phyloP scores from a whole-genome alignment of 1,140 invertebrate genomes.

The Ceratina japonica region DNA sequence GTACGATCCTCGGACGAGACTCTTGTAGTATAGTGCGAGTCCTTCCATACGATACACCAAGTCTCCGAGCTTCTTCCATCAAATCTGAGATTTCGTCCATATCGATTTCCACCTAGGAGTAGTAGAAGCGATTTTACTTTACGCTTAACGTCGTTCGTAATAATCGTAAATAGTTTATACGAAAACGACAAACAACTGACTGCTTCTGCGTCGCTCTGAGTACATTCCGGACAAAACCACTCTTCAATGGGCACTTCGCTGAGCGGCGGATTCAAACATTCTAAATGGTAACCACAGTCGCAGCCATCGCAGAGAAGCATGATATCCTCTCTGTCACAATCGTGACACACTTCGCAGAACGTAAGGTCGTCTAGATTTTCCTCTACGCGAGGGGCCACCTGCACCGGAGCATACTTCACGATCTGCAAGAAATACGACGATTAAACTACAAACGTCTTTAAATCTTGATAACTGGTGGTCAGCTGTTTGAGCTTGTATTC shows the following conservation, averaged over 20 bases:
- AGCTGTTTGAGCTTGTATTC: not conserved
- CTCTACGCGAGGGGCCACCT: constrained; percentile 75
- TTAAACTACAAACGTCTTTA: not conserved
- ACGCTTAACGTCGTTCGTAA: not conserved
- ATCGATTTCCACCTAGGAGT: constrained; percentile 72
- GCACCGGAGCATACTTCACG: constrained; percentile 82
- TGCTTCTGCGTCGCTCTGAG: constrained; percentile 74
- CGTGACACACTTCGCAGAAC: constrained; percentile 90
- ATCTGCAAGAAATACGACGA: constrained; percentile 58
- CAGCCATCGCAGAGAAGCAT: constrained; percentile 95
- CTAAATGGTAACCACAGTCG: constrained; percentile 91
- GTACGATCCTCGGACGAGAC: constrained; percentile 73
- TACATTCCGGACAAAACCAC: constrained; percentile 93
- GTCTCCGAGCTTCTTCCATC: constrained; percentile 73
- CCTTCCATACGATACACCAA: constrained; percentile 70
- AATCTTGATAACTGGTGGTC: not conserved
- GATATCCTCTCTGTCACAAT: constrained; percentile 89
- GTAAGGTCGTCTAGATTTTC: constrained; percentile 85
- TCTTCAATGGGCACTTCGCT: constrained; percentile 87
- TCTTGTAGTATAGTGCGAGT: constrained; percentile 47
- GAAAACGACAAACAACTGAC: constrained; percentile 59
- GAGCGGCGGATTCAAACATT: constrained; percentile 90
- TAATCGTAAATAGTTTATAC: too few species aligned
- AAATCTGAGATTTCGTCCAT: constrained; percentile 74
- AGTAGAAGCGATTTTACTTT: constrained; percentile 6